phyloP scores from a whole-genome alignment of 1,140 invertebrate species.

The Brachionus rubens region DNA sequence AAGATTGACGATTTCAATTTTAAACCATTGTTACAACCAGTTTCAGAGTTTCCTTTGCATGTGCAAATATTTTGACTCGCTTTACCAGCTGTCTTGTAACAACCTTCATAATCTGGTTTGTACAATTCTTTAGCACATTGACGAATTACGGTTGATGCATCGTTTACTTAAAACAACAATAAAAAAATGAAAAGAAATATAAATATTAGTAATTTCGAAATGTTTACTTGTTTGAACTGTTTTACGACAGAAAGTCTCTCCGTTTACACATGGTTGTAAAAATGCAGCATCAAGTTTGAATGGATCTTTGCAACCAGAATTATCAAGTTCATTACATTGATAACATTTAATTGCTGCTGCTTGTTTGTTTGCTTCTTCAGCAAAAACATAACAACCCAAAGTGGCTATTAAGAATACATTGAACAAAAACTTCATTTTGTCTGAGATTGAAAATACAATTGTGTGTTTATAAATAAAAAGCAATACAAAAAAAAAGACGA shows the following conservation, averaged over 20 bases:
- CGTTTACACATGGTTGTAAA: conserved; percentile 3
- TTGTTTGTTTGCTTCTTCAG: conserved; percentile 9
- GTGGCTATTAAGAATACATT: background rate
- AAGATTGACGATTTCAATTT: conserved; percentile 10
- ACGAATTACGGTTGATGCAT: background rate
- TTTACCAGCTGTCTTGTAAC: conserved; percentile 35
- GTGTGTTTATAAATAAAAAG: background rate
- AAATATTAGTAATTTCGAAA: background rate
- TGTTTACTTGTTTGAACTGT: conserved; percentile 26
- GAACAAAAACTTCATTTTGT: no score
- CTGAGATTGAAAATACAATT: background rate
- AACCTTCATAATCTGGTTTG: background rate
- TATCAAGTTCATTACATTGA: conserved; percentile 15
- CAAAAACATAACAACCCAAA: background rate
- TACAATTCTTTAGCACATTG: conserved; percentile 26
- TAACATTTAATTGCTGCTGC: conserved; percentile 15
- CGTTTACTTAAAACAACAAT: conserved; percentile 6
- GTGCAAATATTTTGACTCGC: conserved; percentile 10
- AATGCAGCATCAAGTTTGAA: background rate
- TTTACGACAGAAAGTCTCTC: conserved; percentile 19
- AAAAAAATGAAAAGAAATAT: background rate
- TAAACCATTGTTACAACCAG: background rate
- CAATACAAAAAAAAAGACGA: conserved; percentile 9
- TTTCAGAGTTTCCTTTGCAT: background rate
- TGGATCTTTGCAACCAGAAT: background rate